A percentile compares a stretch with the other conserved stretches of the same genome.
These are phyloP conservation scores for Carpatolechia fugitivella DNA, from an alignment of 2,888 invertebrate genomes.

Conservation along the genomic window DNA sequence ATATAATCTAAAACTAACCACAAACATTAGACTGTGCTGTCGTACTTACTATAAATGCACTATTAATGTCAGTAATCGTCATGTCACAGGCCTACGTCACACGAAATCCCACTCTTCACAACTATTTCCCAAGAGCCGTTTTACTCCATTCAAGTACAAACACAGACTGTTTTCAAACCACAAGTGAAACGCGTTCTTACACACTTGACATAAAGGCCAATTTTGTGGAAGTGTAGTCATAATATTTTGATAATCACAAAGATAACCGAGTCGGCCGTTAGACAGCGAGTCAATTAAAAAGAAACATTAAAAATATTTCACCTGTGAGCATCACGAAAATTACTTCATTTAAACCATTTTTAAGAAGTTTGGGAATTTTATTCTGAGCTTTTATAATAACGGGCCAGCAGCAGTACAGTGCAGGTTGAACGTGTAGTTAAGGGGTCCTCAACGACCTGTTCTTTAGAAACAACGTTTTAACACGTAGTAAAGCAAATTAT, in stretches of 20 bases:
- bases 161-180: neutral
- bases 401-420: no score
- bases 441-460: no score
- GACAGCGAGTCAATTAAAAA: slow-evolving; percentile 34
- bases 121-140: neutral
- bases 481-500: no score
- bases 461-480: no score
- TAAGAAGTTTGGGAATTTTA: neutral
- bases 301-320: slow-evolving; percentile 35
- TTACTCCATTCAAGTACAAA: neutral
- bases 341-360: slow-evolving; percentile 26
- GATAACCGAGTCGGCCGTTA: slow-evolving; percentile 33
- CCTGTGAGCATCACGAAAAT: slow-evolving; percentile 31
- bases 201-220: slow-evolving; percentile 6
- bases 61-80: slow-evolving; percentile 27
- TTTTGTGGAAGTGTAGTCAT: neutral
- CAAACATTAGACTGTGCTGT: slow-evolving; percentile 25
- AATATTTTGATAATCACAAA: slow-evolving; percentile 32
- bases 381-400: neutral
- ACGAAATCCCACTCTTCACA: neutral
- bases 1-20: no score
- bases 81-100: slow-evolving; percentile 12
- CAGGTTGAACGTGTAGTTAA: no score
- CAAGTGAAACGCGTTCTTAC: slow-evolving; percentile 1
- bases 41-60: slow-evolving; percentile 27